Base-by-base conservation (phyloP, 2,113 vertebrate genomes). In the Podarcis raffonei region DNA sequence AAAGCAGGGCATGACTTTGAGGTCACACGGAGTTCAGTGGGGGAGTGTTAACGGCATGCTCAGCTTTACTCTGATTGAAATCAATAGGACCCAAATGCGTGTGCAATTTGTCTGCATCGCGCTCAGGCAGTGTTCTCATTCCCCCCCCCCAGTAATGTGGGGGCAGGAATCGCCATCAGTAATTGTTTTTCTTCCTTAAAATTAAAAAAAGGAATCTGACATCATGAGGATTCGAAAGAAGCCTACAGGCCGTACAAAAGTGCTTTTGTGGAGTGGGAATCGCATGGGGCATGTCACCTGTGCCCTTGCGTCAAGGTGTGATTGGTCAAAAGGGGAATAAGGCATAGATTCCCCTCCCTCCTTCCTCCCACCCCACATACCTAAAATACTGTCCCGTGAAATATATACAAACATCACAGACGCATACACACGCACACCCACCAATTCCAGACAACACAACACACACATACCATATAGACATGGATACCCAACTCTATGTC, bases 361-460 rank as follows among this genome's bases (percentile, higher is more conserved):
- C 39, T 48, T 59, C 62, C 15, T 68, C 66, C 86, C 35, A 15
- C 62, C 27, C 80, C 71, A 3, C 37, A n/a, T 83, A 18, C 62
- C 71, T 83, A 68, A 83, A 88, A 83, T 83, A 88, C 87, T 59
- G 87, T 42, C 65, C 72, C 12, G 25, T 53, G n/a, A 69, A 84
- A 59, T 57, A 89, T 76, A 37, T 39, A 88, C 59, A 59, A 78
- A n/a, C 74, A 84, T n/a, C 81, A 83, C 87, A 77, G 30, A 88
- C 57, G 66, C 75, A 77, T 37, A 42, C 62, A 25, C 32, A 16
- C n/a, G 13, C n/a, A 78, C 42, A 27, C 39, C 8, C 62, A 37
- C 39, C 71, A 76, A 27, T 32, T 83, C 87, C 74, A 30, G 87
- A 78, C 62, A 20, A 84, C 25, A 22, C 13, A 84, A 78, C 42